These are phyloP conservation scores for Solenopsis invicta DNA, from an alignment of 1,140 invertebrate species.

Conservation along the genomic window DNA sequence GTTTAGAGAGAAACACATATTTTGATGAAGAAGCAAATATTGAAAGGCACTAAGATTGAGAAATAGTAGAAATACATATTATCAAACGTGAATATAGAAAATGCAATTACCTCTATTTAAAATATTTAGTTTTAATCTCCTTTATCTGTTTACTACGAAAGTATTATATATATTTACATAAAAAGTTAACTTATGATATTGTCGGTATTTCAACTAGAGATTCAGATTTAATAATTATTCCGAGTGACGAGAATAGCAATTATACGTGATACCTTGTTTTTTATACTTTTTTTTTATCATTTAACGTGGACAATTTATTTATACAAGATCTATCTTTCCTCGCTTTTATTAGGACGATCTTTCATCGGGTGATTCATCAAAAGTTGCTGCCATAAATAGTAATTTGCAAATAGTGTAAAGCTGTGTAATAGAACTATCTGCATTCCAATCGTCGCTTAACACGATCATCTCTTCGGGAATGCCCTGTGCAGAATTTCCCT, in stretches of 20 bases:
- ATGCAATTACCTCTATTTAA: neutral
- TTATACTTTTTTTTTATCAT: neutral
- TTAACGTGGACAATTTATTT: neutral
- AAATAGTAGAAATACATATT: neutral
- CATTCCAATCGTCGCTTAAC: neutral
- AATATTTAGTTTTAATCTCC: neutral
- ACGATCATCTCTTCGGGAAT: neutral
- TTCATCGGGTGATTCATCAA: neutral
- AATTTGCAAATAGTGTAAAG: constrained; percentile 15
- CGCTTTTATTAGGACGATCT: neutral
- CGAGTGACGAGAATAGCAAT: neutral
- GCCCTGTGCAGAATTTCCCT: neutral
- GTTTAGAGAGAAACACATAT: neutral
- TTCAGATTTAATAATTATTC: neutral
- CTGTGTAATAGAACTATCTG: neutral
- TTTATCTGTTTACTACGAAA: constrained; percentile 2
- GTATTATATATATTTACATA: neutral
- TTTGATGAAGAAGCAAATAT: neutral
- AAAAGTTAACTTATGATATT: constrained; percentile 6
- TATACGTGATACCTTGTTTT: neutral
- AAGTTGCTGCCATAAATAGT: neutral
- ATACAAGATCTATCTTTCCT: constrained; percentile 8
- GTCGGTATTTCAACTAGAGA: neutral
- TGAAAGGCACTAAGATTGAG: neutral
- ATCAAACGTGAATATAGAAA: neutral